Percentiles rank a stretch among this genome's conserved stretches.
Conservation (phyloP, 2,797 vertebrate genomes). For the Cryptoprocta ferox region DNA sequence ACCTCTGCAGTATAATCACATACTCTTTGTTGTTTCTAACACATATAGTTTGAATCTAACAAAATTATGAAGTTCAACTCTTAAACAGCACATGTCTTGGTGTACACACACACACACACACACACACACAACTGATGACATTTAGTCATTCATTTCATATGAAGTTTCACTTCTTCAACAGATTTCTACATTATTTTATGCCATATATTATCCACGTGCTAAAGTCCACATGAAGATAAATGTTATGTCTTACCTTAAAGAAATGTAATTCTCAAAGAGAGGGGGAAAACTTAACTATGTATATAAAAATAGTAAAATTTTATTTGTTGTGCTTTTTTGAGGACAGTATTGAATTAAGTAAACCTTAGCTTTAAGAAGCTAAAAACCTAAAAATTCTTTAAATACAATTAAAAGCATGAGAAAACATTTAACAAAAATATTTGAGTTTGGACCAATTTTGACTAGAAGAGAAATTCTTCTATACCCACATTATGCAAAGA, state of each 20-base stretch:
- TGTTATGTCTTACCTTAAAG: not conserved
- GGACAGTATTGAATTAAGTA: not conserved
- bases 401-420: not conserved
- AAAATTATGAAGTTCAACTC: slow-evolving; percentile 7
- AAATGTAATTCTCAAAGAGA: not conserved
- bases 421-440: not conserved
- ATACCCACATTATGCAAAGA: not conserved
- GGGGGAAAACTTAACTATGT: not conserved
- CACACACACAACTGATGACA: not conserved
- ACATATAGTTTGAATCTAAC: not conserved
- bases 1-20: not conserved
- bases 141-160: not conserved
- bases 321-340: not conserved
- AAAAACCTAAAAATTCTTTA: not conserved
- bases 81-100: not conserved
- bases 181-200: not conserved
- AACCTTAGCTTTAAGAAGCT: not conserved
- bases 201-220: not conserved
- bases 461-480: not conserved
- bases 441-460: not conserved
- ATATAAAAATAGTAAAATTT: not conserved
- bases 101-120: not conserved
- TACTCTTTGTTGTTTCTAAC: not conserved
- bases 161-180: not conserved
- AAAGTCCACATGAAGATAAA: slow-evolving; percentile 4